Evolutionary conservation across 1,140 invertebrate genomes (phyloP), one percentile per base, ranked within the genome.

Genomic region (Drosophila oshimai): DNA sequence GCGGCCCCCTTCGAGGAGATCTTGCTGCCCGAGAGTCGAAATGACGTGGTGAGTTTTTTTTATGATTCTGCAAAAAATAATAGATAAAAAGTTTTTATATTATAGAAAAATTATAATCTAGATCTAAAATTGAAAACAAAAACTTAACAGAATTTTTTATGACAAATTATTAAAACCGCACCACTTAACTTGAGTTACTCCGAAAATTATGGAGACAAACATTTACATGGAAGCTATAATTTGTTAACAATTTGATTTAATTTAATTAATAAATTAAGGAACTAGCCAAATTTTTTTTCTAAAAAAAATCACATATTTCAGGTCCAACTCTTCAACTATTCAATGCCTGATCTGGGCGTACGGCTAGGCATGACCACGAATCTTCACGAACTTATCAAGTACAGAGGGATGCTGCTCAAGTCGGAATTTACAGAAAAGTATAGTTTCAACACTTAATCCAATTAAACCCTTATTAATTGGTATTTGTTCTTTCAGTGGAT

Each of bases 381-480:
- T 70, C 69, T 90, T 0, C 80, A 90, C 22, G 90, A 91, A 20
- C 39, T 91, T 0, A 87, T 88, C 34, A 91, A 80, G 46, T 90
- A 91, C 34, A 55, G 90, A 10, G 79, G 83, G 9, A 91, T 91
- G 90, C 53, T 91, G 20, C 64, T 91, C 0, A 91, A 91, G 53
- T 91, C 89, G 0, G 90, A 91, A 33, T 90, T 91, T 12, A 90
- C 80, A 69, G 89, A 91, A 29, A 91, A 91, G 90, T 91, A 87
- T n/a, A n/a, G 3, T 12, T 24, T 0, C 9, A 24, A 1, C 0
- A 2, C 3, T 3, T 6, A 24, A 29, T 5, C 7, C 6, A 24
- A 20, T 33, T 0, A 9, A 3, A 6, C 24, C 2, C 3, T 7
- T 0, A 47, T 42, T 18, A 7, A 12, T 34, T 33, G 0, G 0